These are phyloP conservation scores for Bothrops jararaca DNA, from an alignment of 2,113 vertebrate species.

Conservation along the genomic window DNA sequence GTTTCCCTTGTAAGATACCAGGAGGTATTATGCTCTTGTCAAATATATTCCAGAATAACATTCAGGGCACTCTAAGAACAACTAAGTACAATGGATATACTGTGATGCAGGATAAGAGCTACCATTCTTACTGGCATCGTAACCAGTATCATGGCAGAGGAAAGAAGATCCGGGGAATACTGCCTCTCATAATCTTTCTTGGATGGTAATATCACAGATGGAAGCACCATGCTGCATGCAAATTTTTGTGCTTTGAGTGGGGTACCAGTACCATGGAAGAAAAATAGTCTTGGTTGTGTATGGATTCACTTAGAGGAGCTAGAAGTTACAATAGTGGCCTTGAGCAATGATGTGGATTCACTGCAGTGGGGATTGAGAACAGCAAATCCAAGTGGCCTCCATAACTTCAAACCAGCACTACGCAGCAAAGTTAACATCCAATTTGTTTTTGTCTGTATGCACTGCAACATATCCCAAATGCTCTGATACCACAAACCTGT, in stretches of 20 bases:
- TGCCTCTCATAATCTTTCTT: neutral
- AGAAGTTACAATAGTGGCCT: neutral
- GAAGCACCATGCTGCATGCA: neutral
- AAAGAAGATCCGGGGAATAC: neutral
- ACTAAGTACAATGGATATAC: neutral
- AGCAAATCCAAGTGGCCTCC: neutral
- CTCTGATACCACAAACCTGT: neutral
- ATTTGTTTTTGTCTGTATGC: neutral
- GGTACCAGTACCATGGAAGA: neutral
- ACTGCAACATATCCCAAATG: neutral
- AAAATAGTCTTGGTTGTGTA: neutral
- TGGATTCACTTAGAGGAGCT: neutral
- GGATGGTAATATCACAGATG: neutral
- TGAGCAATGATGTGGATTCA: neutral
- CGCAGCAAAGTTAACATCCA: neutral
- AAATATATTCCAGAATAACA: neutral
- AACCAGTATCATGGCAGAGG: neutral
- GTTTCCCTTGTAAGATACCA: neutral
- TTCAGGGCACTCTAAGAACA: neutral
- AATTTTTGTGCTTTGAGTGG: neutral
- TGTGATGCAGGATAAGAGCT: neutral
- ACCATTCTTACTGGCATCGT: neutral
- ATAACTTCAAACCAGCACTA: neutral
- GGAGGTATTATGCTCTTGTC: neutral
- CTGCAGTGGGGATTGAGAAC: neutral